Conservation (phyloP, 2,113 vertebrate species). For the Hippocampus guttulatus region DNA sequence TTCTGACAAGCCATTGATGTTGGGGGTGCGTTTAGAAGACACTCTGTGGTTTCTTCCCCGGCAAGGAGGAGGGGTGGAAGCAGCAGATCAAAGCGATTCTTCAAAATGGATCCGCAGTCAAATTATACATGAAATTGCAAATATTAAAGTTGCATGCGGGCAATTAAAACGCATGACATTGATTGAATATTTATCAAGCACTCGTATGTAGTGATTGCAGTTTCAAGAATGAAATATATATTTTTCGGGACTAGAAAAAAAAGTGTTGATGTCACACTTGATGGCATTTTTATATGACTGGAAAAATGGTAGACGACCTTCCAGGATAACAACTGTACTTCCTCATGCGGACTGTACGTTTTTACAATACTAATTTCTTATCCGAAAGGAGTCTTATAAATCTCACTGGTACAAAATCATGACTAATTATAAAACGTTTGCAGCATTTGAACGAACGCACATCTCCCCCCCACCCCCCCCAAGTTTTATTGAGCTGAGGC, state of each 20-base stretch:
- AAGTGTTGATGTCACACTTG: not conserved
- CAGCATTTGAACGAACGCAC: not conserved
- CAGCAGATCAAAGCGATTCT: not conserved
- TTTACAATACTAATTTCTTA: not conserved
- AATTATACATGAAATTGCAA: not conserved
- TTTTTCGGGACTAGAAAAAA: not conserved
- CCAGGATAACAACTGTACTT: too few relatives aligned
- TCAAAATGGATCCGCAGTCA: not conserved
- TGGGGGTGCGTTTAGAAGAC: constrained; percentile 47
- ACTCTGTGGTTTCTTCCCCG: constrained; percentile 17
- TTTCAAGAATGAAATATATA: not conserved
- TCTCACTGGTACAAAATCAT: not conserved
- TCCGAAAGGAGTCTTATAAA: not conserved
- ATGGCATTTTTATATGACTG: not conserved
- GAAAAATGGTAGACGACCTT: not conserved
- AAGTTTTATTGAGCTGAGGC: not conserved
- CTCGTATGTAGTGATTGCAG: not conserved
- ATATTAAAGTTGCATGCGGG: not conserved
- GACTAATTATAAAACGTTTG: not conserved
- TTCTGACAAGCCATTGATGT: constrained; percentile 60
- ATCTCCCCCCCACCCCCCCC: too few relatives aligned
- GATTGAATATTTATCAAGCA: not conserved
- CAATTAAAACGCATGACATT: not conserved
- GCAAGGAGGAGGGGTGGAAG: not conserved
- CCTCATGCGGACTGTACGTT: too few relatives aligned